Percentiles rank a stretch among this genome's conserved stretches.
Conservation (phyloP, 2,797 vertebrate genomes). For the Sphenodon punctatus region DNA sequence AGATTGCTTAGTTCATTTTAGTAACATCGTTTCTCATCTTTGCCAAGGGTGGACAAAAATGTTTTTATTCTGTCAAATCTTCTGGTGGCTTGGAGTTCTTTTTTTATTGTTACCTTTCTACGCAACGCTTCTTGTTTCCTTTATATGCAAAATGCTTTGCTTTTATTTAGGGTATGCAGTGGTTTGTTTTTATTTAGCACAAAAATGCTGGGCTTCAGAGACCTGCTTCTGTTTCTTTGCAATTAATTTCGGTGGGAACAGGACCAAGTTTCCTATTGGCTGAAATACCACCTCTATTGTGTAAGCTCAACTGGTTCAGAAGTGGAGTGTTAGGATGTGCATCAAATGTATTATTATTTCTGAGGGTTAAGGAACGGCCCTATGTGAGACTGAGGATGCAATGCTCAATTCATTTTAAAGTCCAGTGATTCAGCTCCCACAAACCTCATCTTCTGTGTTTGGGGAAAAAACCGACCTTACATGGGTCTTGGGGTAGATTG, state of each 20-base stretch:
- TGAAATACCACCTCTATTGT: conserved; percentile 37
- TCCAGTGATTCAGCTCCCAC: too few relatives aligned
- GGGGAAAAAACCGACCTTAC: too few relatives aligned
- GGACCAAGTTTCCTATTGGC: conserved; percentile 45
- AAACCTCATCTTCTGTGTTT: too few relatives aligned
- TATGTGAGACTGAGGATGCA: too few relatives aligned
- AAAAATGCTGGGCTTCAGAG: background rate
- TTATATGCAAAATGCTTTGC: background rate
- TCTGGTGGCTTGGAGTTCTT: background rate
- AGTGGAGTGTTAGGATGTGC: too few relatives aligned
- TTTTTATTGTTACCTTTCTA: background rate
- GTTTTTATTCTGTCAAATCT: fast-evolving
- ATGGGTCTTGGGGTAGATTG: too few relatives aligned
- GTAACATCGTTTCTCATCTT: background rate
- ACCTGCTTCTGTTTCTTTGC: conserved; percentile 26
- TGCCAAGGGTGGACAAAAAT: background rate
- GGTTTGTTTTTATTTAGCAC: background rate
- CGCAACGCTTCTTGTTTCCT: background rate
- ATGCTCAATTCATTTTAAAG: too few relatives aligned
- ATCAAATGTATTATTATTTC: too few relatives aligned
- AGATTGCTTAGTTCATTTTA: background rate
- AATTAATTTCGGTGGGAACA: conserved; percentile 40
- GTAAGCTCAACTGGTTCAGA: too few relatives aligned
- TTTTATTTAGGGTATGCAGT: background rate
- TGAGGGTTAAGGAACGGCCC: too few relatives aligned